Conservation (phyloP, 2,113 vertebrate genomes). For the Sorex araneus region DNA sequence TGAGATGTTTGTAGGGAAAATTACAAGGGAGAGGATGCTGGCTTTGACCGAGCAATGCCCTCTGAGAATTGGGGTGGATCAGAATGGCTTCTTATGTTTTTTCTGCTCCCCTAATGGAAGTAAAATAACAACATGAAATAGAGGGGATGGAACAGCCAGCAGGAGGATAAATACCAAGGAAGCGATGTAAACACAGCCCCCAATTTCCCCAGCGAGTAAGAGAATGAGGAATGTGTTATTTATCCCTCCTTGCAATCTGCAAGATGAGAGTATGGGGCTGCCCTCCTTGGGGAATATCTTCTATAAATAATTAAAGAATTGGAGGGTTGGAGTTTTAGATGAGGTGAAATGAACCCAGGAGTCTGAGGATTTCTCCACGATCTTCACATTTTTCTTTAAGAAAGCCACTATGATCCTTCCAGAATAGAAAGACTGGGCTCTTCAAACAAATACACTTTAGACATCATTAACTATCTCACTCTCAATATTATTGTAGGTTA, state of each 20-base stretch:
- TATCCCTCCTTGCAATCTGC: slow-evolving; percentile 81
- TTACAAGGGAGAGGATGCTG: slow-evolving; percentile 85
- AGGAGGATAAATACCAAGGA: slow-evolving; percentile 73
- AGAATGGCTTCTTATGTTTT: slow-evolving; percentile 71
- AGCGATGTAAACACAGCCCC: slow-evolving; percentile 63
- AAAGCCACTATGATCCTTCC: background rate
- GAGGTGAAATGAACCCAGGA: slow-evolving; percentile 61
- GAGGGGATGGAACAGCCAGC: slow-evolving; percentile 67
- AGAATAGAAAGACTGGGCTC: background rate
- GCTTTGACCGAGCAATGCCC: slow-evolving; percentile 82
- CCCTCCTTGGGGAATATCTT: slow-evolving; percentile 75
- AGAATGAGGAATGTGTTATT: slow-evolving; percentile 85
- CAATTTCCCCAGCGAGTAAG: slow-evolving; percentile 82
- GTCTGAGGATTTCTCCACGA: slow-evolving; percentile 19
- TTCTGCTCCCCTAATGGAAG: slow-evolving; percentile 76
- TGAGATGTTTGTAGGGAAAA: slow-evolving; percentile 85
- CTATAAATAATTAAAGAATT: slow-evolving; percentile 83
- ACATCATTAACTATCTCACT: background rate
- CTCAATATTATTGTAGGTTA: background rate
- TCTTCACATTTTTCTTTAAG: slow-evolving; percentile 57
- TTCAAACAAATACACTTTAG: background rate
- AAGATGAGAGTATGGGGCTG: slow-evolving; percentile 68
- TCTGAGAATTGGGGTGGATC: slow-evolving; percentile 72
- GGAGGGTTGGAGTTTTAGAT: slow-evolving; percentile 49
- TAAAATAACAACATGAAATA: slow-evolving; percentile 77